Percentiles rank a stretch among this genome's conserved stretches.
phyloP scores from a whole-genome alignment of 1,140 invertebrate genomes.

The Drosophila paulistorum region DNA sequence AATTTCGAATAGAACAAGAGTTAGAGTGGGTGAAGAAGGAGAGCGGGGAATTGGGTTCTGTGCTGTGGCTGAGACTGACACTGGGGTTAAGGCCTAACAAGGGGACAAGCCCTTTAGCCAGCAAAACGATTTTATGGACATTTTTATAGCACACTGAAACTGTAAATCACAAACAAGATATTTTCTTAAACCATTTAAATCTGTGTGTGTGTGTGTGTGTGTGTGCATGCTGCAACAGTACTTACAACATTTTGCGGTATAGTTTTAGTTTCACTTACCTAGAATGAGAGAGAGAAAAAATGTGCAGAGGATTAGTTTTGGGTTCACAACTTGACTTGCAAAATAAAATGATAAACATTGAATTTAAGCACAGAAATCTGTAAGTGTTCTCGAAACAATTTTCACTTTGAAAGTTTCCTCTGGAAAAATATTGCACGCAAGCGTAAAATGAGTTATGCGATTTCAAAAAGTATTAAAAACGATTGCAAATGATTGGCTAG shows the following conservation, averaged over 20 bases:
- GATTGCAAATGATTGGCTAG: background rate
- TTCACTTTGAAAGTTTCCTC: background rate
- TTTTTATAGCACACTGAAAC: slow-evolving; percentile 44
- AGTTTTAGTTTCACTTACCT: slow-evolving; percentile 58
- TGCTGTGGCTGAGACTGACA: too few species aligned
- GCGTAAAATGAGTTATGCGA: background rate
- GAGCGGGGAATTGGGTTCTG: background rate
- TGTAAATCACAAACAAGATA: slow-evolving; percentile 58
- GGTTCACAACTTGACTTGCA: background rate
- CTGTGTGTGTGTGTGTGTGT: slow-evolving; percentile 16
- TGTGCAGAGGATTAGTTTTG: background rate
- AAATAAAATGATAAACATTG: background rate
- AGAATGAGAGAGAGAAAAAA: slow-evolving; percentile 40
- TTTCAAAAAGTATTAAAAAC: background rate
- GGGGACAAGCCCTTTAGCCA: background rate
- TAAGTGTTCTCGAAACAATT: background rate
- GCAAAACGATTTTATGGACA: slow-evolving; percentile 30
- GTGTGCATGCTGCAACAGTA: slow-evolving; percentile 41
- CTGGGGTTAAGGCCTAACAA: slow-evolving; percentile 19
- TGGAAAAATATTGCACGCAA: background rate
- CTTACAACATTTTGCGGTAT: slow-evolving; percentile 53
- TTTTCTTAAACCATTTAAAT: slow-evolving; percentile 47
- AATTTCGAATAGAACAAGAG: background rate
- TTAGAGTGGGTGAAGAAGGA: background rate
- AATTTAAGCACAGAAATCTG: background rate